These are phyloP conservation scores for Frankliniella fusca DNA, from an alignment of 2,888 invertebrate genomes.

Conservation along the genomic window DNA sequence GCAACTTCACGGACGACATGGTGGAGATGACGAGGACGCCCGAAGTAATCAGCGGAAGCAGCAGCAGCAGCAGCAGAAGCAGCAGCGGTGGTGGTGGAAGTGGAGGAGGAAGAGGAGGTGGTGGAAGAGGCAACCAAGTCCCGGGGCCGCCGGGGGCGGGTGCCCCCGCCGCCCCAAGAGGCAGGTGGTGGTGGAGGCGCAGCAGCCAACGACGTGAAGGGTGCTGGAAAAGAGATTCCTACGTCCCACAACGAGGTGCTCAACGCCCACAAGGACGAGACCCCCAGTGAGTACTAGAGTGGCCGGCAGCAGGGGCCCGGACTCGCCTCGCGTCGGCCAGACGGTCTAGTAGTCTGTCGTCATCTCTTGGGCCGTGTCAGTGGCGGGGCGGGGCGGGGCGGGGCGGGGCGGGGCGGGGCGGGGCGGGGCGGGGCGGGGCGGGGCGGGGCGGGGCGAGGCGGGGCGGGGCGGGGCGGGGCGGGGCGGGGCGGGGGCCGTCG, in stretches of 20 bases:
- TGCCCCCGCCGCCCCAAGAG: not conserved
- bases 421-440: not conserved
- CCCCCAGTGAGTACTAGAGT: slow-evolving; percentile 1
- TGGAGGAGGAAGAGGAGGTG: too few species aligned
- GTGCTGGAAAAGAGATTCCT: slow-evolving; percentile 9
- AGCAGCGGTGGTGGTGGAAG: slow-evolving; percentile 41
- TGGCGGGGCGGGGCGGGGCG: not conserved
- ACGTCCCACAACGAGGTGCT: slow-evolving; percentile 21
- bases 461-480: not conserved
- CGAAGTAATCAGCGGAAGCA: slow-evolving; percentile 53
- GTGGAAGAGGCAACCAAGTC: not conserved
- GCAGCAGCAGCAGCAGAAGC: slow-evolving; percentile 46
- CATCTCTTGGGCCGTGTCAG: not conserved
- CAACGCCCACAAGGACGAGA: slow-evolving; percentile 18
- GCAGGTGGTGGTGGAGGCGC: slow-evolving; percentile 48
- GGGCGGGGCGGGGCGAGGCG: not conserved
- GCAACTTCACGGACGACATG: slow-evolving; percentile 55
- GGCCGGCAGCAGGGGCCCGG: not conserved
- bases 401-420: too few species aligned
- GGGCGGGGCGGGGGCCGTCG: not conserved
- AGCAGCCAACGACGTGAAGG: slow-evolving; percentile 51
- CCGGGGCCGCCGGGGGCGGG: slow-evolving; percentile 36
- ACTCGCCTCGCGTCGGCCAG: not conserved
- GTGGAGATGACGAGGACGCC: slow-evolving; percentile 59
- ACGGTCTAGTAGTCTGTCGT: not conserved